phyloP scores from a whole-genome alignment of 1,140 invertebrate species.

The Drosophila rhopaloa region DNA sequence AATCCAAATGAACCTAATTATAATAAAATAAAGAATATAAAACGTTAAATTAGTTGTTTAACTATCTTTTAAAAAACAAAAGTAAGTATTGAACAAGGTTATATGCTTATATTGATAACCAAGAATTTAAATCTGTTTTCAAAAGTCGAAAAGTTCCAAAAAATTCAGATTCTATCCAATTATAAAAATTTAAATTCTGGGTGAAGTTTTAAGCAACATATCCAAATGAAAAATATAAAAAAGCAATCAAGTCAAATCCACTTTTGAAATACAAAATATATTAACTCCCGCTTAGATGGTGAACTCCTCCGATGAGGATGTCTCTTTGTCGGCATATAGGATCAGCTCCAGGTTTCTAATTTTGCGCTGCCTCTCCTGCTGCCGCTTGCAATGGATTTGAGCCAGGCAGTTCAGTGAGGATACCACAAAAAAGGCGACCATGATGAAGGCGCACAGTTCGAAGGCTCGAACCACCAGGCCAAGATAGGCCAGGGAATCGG shows the following conservation, averaged over 20 bases:
- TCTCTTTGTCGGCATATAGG: background rate
- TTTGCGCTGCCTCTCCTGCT: constrained; percentile 85
- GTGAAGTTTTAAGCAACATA: no score
- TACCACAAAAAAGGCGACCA: constrained; percentile 97
- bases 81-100: background rate
- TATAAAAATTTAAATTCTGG: background rate
- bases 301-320: constrained; percentile 4
- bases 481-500: constrained; percentile 79
- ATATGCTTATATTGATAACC: no score
- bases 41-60: constrained; percentile 45
- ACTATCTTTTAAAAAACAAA: background rate
- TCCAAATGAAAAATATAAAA: background rate
- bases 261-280: constrained; percentile 5
- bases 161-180: background rate
- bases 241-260: background rate
- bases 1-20: constrained; percentile 70
- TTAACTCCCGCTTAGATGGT: background rate
- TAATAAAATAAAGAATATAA: constrained; percentile 80
- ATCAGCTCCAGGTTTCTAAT: constrained; percentile 9
- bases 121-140: no score
- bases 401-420: constrained; percentile 98
- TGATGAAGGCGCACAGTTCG: constrained; percentile 94
- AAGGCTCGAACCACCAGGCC: constrained; percentile 93
- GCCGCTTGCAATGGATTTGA: constrained; percentile 94
- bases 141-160: no score